Conservation (phyloP, 37 sponge, comb jelly and placozoan genomes). For the Halichondria panicea region DNA sequence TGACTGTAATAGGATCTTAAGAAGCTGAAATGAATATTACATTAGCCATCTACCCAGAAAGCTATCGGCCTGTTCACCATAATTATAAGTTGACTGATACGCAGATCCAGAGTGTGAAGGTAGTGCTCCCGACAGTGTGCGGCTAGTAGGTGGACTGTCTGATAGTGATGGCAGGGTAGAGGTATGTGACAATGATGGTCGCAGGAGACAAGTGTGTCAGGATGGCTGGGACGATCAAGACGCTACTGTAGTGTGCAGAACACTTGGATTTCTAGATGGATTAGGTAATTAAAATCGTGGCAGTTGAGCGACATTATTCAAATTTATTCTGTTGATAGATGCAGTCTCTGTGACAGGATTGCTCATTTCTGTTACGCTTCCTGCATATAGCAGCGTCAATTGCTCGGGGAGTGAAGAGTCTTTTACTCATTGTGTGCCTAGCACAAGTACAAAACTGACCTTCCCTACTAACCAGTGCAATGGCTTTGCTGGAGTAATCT, state of each 20-base stretch:
- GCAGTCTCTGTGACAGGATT: no score
- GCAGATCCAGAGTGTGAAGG: not conserved
- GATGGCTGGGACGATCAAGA: slow-evolving; percentile 10
- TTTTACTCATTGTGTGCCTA: no score
- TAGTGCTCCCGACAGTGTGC: not conserved
- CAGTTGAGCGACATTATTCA: not conserved
- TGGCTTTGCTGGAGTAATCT: no score
- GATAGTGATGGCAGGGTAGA: slow-evolving; percentile 18
- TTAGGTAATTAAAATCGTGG: not conserved
- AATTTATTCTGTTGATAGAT: not conserved
- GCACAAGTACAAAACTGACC: no score
- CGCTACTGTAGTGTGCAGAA: slow-evolving; percentile 14
- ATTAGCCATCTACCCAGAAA: not conserved
- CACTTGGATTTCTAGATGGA: slow-evolving; percentile 25
- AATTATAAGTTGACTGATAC: not conserved
- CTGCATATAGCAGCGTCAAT: no score
- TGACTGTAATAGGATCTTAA: not conserved
- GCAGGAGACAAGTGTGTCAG: slow-evolving; percentile 8
- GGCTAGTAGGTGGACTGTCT: not conserved
- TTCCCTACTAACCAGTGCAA: no score
- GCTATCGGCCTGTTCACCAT: not conserved
- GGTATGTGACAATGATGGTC: slow-evolving; percentile 1
- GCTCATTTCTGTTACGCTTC: no score
- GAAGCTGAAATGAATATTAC: not conserved
- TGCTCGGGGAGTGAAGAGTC: no score